phyloP scores from a whole-genome alignment of 2,888 invertebrate genomes.

The Polyploca ridens region DNA sequence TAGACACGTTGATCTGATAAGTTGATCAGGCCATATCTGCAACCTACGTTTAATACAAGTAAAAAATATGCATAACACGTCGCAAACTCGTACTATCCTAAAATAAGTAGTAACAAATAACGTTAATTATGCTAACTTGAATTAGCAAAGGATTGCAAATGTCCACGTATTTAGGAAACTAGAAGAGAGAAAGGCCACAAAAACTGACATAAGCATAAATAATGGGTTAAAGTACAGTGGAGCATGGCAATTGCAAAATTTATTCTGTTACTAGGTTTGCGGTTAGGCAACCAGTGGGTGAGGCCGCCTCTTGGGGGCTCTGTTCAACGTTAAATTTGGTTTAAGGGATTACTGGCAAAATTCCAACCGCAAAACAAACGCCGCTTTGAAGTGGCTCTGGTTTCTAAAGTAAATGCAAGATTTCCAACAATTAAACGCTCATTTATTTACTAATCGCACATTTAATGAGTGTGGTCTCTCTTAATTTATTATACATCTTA shows the following conservation, averaged over 20 bases:
- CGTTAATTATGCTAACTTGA: not conserved
- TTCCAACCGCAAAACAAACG: constrained; percentile 51
- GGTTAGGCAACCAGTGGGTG: constrained; percentile 24
- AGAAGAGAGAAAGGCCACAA: not conserved
- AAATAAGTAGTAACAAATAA: not conserved
- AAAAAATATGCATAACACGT: not conserved
- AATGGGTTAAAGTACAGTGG: not conserved
- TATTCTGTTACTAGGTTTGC: constrained; percentile 26
- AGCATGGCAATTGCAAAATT: constrained; percentile 20
- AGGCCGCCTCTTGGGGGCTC: constrained; percentile 26
- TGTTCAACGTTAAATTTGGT: constrained; percentile 47
- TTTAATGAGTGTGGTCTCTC: not conserved
- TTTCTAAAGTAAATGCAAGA: constrained; percentile 11
- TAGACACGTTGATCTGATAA: no score
- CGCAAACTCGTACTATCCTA: no score
- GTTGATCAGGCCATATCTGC: not conserved
- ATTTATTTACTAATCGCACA: constrained; percentile 20
- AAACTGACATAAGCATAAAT: not conserved
- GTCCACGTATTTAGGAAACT: not conserved
- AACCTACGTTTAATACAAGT: not conserved
- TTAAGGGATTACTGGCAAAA: constrained; percentile 52
- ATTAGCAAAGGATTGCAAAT: not conserved
- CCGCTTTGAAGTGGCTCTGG: constrained; percentile 22
- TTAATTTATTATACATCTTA: no score
- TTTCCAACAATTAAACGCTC: constrained; percentile 16